phyloP scores from a whole-genome alignment of 1,140 invertebrate genomes.

The Proales similis region DNA sequence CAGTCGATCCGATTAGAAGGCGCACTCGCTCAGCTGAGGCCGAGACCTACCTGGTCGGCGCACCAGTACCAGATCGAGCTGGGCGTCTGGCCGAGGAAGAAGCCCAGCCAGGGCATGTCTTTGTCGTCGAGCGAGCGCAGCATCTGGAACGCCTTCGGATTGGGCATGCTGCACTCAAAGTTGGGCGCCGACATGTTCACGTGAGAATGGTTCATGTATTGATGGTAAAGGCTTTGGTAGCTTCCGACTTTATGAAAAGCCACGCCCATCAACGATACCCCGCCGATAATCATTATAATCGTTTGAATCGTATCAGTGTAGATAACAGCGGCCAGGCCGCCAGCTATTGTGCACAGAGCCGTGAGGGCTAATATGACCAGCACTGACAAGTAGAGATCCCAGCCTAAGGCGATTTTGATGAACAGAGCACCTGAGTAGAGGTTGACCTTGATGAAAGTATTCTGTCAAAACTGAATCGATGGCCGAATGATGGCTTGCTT shows the following conservation, averaged over 20 bases:
- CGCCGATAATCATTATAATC: conserved; percentile 56
- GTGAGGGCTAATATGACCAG: conserved; percentile 54
- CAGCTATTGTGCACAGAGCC: conserved; percentile 55
- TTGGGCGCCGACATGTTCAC: conserved; percentile 39
- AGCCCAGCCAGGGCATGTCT: conserved; percentile 56
- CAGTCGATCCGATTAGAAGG: background rate
- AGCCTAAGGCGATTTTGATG: conserved; percentile 56
- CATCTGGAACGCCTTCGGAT: conserved; percentile 46
- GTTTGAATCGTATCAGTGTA: conserved; percentile 57
- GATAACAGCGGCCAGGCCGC: conserved; percentile 57
- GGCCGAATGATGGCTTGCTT: conserved; percentile 46
- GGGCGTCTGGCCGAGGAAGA: conserved; percentile 55
- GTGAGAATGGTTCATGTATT: conserved; percentile 51
- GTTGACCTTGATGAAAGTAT: conserved; percentile 54
- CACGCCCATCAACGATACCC: conserved; percentile 46
- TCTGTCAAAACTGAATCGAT: conserved; percentile 14
- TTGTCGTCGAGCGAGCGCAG: conserved; percentile 51
- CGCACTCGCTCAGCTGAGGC: background rate
- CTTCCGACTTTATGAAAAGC: conserved; percentile 55
- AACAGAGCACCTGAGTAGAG: conserved; percentile 56
- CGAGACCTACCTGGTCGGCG: conserved; percentile 54
- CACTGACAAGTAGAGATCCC: conserved; percentile 56
- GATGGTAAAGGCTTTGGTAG: conserved; percentile 49
- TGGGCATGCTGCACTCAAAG: conserved; percentile 42
- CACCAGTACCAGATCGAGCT: conserved; percentile 59